Base-by-base conservation (phyloP, 2,113 vertebrate species). In the Takifugu flavidus region DNA sequence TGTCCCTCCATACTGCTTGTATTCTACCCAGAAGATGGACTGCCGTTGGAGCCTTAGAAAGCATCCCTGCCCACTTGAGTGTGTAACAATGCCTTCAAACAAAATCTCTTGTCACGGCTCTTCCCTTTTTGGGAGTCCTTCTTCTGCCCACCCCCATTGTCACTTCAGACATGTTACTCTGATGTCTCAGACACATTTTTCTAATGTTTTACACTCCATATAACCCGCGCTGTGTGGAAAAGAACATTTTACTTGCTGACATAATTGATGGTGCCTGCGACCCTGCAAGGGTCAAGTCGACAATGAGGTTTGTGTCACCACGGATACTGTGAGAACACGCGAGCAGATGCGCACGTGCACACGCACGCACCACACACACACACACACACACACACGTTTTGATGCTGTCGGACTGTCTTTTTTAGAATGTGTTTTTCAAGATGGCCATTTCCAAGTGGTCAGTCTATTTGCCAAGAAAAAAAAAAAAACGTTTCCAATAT, bases 191-290 rank as follows among this genome's bases (percentile, higher is more conserved):
- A 93, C 91, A 90, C 90, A 90, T 92, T 92, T 91, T 84, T 89
- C 84, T 89, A 90, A 90, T 95, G 91, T 95, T 95, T 96, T 94
- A 94, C 94, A 97, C 94, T 96, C 96, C 94, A 94, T 95, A 92
- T 95, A 95, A 94, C 93, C 91, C 92, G 92, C 89, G 93, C 49
- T 93, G 91, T 87, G 69, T 69, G 63, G 84, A 84, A 87, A 91
- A 89, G 90, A 82, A 88, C 82, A 88, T 89, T 91, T 89, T 70
- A 75, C 86, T 82, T 86, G 65, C 91, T 92, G 92, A 91, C 88
- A 84, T 92, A 92, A 84, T 92, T 93, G 92, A 94, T 91, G 91
- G 86, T 85, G 84, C 73, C 78, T 68, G 79, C 72, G 76, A 86
- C 67, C 5, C 82, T 86, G 79, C 83, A 65, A 84, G 82, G 89